Conservation (phyloP, 30 jellyfish, hydroid and myxozoan genomes). For the Pseudorhiza aurosa region DNA sequence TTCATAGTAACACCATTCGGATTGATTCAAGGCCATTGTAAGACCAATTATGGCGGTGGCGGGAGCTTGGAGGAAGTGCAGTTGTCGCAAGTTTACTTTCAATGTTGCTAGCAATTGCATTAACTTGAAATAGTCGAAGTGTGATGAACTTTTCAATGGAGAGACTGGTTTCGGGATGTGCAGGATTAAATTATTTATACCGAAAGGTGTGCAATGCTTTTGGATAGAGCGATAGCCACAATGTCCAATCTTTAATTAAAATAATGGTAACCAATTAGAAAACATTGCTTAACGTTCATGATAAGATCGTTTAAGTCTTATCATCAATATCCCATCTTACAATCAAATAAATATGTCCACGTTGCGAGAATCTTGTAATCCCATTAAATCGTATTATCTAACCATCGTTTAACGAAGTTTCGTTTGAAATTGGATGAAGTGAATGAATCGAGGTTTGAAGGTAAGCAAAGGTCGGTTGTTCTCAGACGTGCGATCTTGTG, state of each 20-base stretch:
- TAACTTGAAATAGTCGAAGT: neutral
- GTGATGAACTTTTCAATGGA: neutral
- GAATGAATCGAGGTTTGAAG: neutral
- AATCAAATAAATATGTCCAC: slow-evolving; percentile 23
- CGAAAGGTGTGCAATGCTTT: slow-evolving; percentile 35
- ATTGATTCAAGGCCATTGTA: too few species aligned
- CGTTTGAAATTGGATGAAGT: neutral
- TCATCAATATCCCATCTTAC: slow-evolving; percentile 26
- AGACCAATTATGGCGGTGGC: too few species aligned
- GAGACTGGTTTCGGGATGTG: slow-evolving; percentile 13
- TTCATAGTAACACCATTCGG: too few species aligned
- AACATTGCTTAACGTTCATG: slow-evolving; percentile 25
- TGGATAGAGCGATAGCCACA: slow-evolving; percentile 21
- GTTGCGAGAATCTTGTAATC: slow-evolving; percentile 34
- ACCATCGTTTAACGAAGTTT: slow-evolving; percentile 19
- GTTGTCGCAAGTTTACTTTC: too few species aligned
- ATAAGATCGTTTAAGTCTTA: slow-evolving; percentile 30
- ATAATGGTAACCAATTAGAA: slow-evolving; percentile 49
- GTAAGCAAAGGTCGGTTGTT: neutral
- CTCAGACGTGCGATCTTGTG: too few species aligned
- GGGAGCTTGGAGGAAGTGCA: too few species aligned
- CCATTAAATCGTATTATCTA: slow-evolving; percentile 4
- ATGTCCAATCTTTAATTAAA: slow-evolving; percentile 34
- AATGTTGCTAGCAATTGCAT: too few species aligned
- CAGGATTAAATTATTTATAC: slow-evolving; percentile 14